Percentiles rank a stretch among this genome's conserved stretches.
Conservation (phyloP, 2,888 invertebrate species). For the Zootermopsis nevadensis region DNA sequence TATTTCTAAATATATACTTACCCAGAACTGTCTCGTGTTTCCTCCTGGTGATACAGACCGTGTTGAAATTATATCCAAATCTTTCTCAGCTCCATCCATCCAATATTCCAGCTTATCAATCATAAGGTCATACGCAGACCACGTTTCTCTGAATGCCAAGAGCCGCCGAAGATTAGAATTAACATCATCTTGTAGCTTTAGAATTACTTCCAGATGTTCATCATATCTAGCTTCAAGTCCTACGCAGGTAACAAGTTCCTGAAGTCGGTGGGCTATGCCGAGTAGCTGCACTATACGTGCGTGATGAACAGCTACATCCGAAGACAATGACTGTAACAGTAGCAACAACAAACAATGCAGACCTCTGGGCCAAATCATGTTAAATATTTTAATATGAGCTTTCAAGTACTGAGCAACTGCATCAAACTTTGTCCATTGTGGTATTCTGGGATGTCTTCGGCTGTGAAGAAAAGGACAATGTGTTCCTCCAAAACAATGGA, state of each 20-base stretch:
- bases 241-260: conserved; percentile 79
- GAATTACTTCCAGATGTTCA: conserved; percentile 76
- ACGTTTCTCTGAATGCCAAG: conserved; percentile 80
- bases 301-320: conserved; percentile 84
- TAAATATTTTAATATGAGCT: too few relatives aligned
- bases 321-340: conserved; percentile 71
- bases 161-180: conserved; percentile 77
- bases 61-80: conserved; percentile 73
- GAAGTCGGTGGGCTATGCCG: conserved; percentile 77
- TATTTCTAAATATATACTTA: conserved; percentile 57
- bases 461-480: too few relatives aligned
- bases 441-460: too few relatives aligned
- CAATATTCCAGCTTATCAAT: conserved; percentile 81
- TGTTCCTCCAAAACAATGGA: too few relatives aligned
- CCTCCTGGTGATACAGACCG: conserved; percentile 73
- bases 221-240: conserved; percentile 80
- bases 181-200: conserved; percentile 81
- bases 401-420: too few relatives aligned
- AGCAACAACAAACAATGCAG: not conserved
- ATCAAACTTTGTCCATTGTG: too few relatives aligned
- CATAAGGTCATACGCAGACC: conserved; percentile 79
- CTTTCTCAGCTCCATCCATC: conserved; percentile 79
- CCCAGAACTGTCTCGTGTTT: conserved; percentile 86
- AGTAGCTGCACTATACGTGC: conserved; percentile 80
- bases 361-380: too few relatives aligned